Conservation (phyloP, 2,113 vertebrate species). For the Tachysurus vachellii region DNA sequence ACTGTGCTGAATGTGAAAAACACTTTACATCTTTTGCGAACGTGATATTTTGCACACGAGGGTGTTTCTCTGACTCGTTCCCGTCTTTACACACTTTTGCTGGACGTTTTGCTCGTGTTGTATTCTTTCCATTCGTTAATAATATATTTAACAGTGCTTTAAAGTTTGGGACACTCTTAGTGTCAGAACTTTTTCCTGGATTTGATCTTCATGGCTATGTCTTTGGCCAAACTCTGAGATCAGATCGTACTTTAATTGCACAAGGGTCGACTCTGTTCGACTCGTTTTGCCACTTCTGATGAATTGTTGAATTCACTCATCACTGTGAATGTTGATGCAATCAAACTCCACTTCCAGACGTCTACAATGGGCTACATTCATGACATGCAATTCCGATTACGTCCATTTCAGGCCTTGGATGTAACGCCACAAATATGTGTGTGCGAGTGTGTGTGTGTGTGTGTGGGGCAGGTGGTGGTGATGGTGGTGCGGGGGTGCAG, state of each 20-base stretch:
- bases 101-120: background rate
- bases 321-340: background rate
- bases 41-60: background rate
- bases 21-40: background rate
- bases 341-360: background rate
- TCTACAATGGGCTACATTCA: background rate
- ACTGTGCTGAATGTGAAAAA: background rate
- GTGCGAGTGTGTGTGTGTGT: too few species aligned
- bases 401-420: background rate
- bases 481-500: too few species aligned
- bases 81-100: background rate
- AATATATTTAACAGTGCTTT: background rate
- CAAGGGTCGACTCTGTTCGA: background rate
- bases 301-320: too few species aligned
- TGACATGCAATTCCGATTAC: background rate
- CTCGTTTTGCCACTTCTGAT: background rate
- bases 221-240: background rate
- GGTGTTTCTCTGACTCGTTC: background rate
- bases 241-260: background rate
- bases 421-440: background rate
- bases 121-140: background rate
- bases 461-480: too few species aligned
- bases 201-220: background rate
- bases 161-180: background rate
- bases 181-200: background rate